Conservation (phyloP, 1,140 invertebrate species). For the Helicorthomorpha holstii region DNA sequence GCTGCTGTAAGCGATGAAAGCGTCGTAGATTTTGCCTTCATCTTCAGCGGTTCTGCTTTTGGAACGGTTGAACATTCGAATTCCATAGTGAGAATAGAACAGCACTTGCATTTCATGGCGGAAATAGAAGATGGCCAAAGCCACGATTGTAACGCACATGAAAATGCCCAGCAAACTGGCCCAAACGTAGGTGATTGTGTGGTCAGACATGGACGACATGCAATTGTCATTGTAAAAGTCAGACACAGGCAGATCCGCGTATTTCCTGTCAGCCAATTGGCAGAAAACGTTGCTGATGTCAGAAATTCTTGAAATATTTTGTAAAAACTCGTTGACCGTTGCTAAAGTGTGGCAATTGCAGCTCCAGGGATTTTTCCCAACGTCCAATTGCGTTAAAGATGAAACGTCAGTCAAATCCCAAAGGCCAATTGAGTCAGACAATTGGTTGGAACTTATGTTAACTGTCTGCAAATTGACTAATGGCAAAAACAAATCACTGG, state of each 20-base stretch:
- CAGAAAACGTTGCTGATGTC: neutral
- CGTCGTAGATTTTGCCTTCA: neutral
- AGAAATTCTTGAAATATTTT: neutral
- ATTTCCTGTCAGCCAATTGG: neutral
- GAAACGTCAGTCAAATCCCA: neutral
- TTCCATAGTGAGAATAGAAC: neutral
- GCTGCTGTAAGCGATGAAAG: neutral
- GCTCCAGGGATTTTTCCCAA: neutral
- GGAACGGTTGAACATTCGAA: neutral
- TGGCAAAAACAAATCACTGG: neutral
- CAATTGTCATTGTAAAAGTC: no score
- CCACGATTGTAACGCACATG: neutral
- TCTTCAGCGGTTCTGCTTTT: neutral
- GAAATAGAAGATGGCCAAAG: no score
- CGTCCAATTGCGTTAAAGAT: neutral
- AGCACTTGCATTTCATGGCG: no score
- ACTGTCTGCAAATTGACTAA: neutral
- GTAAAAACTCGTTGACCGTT: no score
- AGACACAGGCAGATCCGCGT: no score
- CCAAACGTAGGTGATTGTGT: no score
- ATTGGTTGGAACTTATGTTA: neutral
- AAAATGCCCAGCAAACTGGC: no score
- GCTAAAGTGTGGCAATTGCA: neutral
- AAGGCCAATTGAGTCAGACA: neutral
- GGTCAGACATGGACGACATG: no score